Conservation (phyloP, 2,797 vertebrate genomes). For the Melanotaenia nigrans region DNA sequence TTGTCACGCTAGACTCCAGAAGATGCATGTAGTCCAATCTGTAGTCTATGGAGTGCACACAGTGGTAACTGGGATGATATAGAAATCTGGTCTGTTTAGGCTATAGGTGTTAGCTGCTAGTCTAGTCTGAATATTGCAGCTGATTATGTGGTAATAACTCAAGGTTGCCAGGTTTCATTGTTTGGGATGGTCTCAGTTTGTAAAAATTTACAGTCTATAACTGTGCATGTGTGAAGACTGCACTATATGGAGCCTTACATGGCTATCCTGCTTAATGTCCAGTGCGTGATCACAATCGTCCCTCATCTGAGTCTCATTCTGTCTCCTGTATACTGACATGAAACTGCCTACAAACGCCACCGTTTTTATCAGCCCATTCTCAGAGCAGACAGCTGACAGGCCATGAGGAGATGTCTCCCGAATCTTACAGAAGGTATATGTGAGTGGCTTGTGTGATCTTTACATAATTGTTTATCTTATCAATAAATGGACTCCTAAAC, state of each 20-base stretch:
- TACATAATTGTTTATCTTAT: conserved; percentile 16
- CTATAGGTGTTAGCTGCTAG: neutral
- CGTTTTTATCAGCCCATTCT: neutral
- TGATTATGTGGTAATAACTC: neutral
- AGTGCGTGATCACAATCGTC: neutral
- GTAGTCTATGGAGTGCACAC: neutral
- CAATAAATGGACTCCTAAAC: conserved; percentile 36
- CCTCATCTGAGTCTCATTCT: neutral
- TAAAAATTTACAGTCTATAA: neutral
- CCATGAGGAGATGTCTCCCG: neutral
- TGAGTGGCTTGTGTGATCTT: neutral
- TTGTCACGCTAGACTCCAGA: neutral
- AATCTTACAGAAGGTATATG: neutral
- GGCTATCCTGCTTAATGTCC: neutral
- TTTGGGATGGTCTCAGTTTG: neutral
- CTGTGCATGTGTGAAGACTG: neutral
- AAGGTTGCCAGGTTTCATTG: neutral
- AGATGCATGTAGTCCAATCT: neutral
- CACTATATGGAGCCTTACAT: neutral
- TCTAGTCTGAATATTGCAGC: neutral
- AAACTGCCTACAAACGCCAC: neutral
- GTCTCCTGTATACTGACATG: neutral
- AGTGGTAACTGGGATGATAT: neutral
- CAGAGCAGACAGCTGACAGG: neutral
- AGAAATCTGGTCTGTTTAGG: neutral